Conservation (phyloP, 2,113 vertebrate species). For the Gasterosteus nipponicus region DNA sequence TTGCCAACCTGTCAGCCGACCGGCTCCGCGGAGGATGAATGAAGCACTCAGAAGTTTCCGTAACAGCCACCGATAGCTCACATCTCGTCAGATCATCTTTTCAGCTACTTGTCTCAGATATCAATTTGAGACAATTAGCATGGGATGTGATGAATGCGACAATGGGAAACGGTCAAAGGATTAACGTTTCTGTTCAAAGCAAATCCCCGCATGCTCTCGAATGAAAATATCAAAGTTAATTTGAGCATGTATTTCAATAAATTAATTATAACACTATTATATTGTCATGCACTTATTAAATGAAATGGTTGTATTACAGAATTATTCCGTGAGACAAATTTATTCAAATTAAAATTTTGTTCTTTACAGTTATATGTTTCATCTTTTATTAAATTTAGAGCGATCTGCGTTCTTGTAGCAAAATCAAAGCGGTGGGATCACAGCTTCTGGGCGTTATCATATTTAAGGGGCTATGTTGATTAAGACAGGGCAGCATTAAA, state of each 20-base stretch:
- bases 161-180: constrained; percentile 64
- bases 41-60: constrained; percentile 83
- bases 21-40: constrained; percentile 82
- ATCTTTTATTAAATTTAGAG: constrained; percentile 35
- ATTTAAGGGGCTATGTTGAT: constrained; percentile 22
- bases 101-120: constrained; percentile 81
- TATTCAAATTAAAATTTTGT: constrained; percentile 31
- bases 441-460: constrained; percentile 11
- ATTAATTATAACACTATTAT: constrained; percentile 69
- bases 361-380: constrained; percentile 13
- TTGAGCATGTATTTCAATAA: constrained; percentile 70
- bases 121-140: constrained; percentile 80
- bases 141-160: constrained; percentile 50
- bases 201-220: constrained; percentile 61
- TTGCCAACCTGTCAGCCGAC: constrained; percentile 86
- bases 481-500: constrained; percentile 13
- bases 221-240: constrained; percentile 73
- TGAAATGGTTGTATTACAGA: constrained; percentile 10
- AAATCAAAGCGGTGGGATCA: constrained; percentile 26
- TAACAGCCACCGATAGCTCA: constrained; percentile 80
- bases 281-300: constrained; percentile 39
- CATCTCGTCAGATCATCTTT: constrained; percentile 79
- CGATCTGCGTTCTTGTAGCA: constrained; percentile 8
- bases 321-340: constrained; percentile 21
- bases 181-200: constrained; percentile 69